Evolutionary conservation across 2,113 vertebrate genomes (phyloP), one percentile per base, ranked within the genome.

Genomic region (Gobio gobio): DNA sequence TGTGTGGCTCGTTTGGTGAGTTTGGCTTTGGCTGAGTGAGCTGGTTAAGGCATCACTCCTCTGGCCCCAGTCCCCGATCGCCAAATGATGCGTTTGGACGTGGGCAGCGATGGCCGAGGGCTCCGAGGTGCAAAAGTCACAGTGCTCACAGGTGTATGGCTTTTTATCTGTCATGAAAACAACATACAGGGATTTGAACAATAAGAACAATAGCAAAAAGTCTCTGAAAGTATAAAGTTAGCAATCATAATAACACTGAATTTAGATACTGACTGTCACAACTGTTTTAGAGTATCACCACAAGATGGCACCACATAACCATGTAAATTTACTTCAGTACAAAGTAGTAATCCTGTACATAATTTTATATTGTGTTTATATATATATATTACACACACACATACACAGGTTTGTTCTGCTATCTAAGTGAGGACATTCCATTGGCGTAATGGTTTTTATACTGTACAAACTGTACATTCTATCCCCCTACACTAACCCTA

Each of bases 121-220:
- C 33, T 91, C 93, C 4, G 92, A 93, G 83, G 93, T 92, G 9
- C 94, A 90, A 89, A 95, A 97, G 91, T 92, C 94, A 94, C 95
- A 94, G 92, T 90, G 94, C 66, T 93, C 88, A 26, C 94, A 94
- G 87, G 88, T 88, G 88, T 89, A 94, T 73, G 94, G 87, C 90
- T 95, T 96, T 93, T 93, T 92, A 93, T 96, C 97, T 99, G 91
- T 75, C 87, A 47, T 89, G 90, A 90, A 47, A 36, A 36, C 6
- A 49, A 83, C 1, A 45, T 5, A 43, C 5, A 29, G 4, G 14
- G 20, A 54, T 47, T 56, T 81, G 10, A 47, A 54, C 36, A 0
- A 80, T 14, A 83, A 40, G 12, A 36, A 20, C 2, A 68, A 40
- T 22, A 63, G 22, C 47, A 54, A 66, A 76, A 16, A 18, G 10